These are phyloP conservation scores for Heterotilapia buettikoferi DNA, from an alignment of 2,113 vertebrate species.

Conservation along the genomic window DNA sequence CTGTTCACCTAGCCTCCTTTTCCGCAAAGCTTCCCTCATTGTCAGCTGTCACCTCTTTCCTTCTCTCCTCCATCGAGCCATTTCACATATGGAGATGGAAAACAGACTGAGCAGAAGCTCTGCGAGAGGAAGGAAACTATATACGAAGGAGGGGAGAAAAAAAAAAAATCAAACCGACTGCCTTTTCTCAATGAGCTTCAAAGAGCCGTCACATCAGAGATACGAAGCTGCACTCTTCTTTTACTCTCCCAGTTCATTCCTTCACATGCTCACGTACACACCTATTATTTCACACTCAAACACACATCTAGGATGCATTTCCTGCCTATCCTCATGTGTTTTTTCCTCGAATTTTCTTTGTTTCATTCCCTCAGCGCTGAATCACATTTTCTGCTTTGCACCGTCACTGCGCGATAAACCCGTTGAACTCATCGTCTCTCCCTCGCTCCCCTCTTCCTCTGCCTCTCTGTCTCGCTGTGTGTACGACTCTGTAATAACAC, in stretches of 20 bases:
- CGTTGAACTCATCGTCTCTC: slow-evolving; percentile 24
- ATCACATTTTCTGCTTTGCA: slow-evolving; percentile 19
- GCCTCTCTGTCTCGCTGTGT: not conserved
- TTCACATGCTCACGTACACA: not conserved
- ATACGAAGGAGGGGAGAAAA: not conserved
- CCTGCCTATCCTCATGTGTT: not conserved
- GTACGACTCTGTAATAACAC: slow-evolving; percentile 25
- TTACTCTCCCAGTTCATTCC: not conserved
- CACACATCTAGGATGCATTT: not conserved
- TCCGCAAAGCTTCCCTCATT: not conserved
- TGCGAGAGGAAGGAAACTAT: not conserved
- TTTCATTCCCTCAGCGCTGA: not conserved
- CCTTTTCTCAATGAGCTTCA: slow-evolving; percentile 44
- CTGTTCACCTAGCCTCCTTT: not conserved
- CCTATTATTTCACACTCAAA: not conserved
- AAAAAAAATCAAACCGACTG: not conserved
- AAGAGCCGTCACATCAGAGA: slow-evolving; percentile 30
- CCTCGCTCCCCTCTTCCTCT: not conserved
- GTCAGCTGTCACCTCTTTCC: slow-evolving; percentile 15
- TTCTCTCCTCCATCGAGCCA: not conserved
- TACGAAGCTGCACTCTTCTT: not conserved
- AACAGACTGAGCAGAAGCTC: not conserved
- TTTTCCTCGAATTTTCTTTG: not conserved
- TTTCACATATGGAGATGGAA: not conserved
- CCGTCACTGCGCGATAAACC: slow-evolving; percentile 7